phyloP scores from a whole-genome alignment of 2,113 vertebrate species.

The Pluvialis apricaria region DNA sequence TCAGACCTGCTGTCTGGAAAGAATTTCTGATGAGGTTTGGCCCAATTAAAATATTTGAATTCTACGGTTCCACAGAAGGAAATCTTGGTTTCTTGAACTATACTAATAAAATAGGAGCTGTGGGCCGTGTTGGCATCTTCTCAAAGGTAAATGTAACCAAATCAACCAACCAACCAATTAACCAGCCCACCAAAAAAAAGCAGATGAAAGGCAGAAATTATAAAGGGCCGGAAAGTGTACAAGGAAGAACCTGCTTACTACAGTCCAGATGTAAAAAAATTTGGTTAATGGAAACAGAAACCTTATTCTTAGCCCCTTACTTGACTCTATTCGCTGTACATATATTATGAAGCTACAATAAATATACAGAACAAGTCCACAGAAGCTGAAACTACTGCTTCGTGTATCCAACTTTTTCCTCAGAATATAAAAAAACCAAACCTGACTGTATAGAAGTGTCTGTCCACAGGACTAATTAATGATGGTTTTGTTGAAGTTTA shows the following conservation, averaged over 20 bases:
- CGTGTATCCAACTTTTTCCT: fast-evolving
- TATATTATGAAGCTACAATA: neutral
- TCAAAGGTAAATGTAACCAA: slow-evolving; percentile 57
- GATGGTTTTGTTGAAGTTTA: neutral
- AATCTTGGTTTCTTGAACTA: slow-evolving; percentile 74
- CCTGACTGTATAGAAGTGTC: neutral
- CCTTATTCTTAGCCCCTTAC: neutral
- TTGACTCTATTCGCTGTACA: neutral
- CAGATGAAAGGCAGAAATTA: neutral
- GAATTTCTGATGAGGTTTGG: slow-evolving; percentile 77
- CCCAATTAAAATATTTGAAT: slow-evolving; percentile 68
- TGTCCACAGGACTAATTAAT: neutral
- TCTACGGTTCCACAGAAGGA: slow-evolving; percentile 77
- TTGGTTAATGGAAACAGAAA: neutral
- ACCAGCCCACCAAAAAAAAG: neutral
- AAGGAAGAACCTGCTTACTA: neutral
- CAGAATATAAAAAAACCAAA: neutral
- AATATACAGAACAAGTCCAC: neutral
- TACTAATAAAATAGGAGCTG: slow-evolving; percentile 71
- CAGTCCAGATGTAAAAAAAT: neutral
- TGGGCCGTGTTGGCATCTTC: slow-evolving; percentile 63
- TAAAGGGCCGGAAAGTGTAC: neutral
- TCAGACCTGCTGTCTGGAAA: slow-evolving; percentile 69
- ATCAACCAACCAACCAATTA: neutral
- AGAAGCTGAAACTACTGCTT: neutral